These are phyloP conservation scores for Melanotus villosus DNA, from an alignment of 2,888 invertebrate genomes.

Conservation along the genomic window DNA sequence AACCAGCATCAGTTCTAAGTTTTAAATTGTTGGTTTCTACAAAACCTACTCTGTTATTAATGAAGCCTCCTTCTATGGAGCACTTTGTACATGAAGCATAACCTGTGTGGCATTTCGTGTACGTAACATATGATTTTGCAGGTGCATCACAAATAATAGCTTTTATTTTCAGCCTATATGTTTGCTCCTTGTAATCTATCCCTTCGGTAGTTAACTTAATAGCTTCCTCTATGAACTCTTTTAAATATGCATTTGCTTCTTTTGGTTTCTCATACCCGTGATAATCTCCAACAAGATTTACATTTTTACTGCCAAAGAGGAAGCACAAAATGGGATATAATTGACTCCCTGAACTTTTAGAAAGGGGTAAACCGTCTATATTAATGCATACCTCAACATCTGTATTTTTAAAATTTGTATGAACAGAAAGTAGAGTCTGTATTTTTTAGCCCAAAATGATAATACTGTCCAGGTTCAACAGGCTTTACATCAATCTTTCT, in stretches of 20 bases:
- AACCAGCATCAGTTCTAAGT: slow-evolving; percentile 32
- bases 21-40: slow-evolving; percentile 3
- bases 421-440: background rate
- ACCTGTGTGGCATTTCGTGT: slow-evolving; percentile 33
- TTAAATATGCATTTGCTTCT: slow-evolving; percentile 39
- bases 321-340: slow-evolving; percentile 7
- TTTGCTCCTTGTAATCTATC: background rate
- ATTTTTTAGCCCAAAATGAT: too few species aligned
- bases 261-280: slow-evolving; percentile 46
- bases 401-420: background rate
- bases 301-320: background rate
- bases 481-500: background rate
- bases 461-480: too few species aligned
- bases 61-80: slow-evolving; percentile 20
- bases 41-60: slow-evolving; percentile 25
- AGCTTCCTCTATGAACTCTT: slow-evolving; percentile 46
- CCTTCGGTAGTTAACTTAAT: slow-evolving; percentile 14
- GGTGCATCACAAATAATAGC: slow-evolving; percentile 24
- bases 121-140: slow-evolving; percentile 29
- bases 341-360: slow-evolving; percentile 4
- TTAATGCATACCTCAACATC: background rate
- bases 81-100: slow-evolving; percentile 38
- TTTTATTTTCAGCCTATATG: slow-evolving; percentile 4
- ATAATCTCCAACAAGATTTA: slow-evolving; percentile 44
- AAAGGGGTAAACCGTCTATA: slow-evolving; percentile 19